Evolutionary conservation across 2,797 vertebrate genomes (phyloP), one percentile per base, ranked within the genome.

Genomic region (Geotrypetes seraphini): DNA sequence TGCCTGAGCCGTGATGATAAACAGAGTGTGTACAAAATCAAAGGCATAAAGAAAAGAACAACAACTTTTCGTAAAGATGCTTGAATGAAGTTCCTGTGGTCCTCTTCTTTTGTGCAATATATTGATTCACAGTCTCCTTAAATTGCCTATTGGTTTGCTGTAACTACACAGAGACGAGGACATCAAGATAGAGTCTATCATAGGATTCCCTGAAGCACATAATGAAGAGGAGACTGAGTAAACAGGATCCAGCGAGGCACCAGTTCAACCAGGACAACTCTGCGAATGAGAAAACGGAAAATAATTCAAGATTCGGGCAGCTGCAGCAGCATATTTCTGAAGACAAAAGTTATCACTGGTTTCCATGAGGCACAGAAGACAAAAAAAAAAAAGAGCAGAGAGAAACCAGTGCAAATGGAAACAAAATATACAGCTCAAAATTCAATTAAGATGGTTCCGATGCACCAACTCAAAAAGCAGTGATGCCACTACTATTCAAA

Each of bases 191-290:
- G 51, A 99, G 95, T 59, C 95, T 87, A 72, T 97, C 94, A 2
- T 99, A 97, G 11, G 94, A 92, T 69, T 97, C 94, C 36, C 89
- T 90, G 86, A 97, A 97, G 79, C 93, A 86, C 47, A 96, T 75
- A 63, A 97, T 84, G 59, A 96, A 85, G 43, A 92, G 66, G 19
- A 99, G 89, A 70, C 93, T 93, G 77, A 97, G 89, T 73, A 97
- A 54, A 47, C 92, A 96, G 0, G 95, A 96, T 30, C 89, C 90
- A 0, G 92, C 91, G 33, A 99, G 79, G 74, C 90, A 96, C 95
- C 95, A 99, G 83, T 99, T 99, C 64, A 99, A 75, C 95, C 95
- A 99, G 13, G 89, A 92, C 52, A 96, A 50, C 6, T 99, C 95
- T 99, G 83, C 2, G 79, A 69, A 48, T 48, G 31, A 73, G 23